Percentiles rank a stretch among this genome's conserved stretches.
These are phyloP conservation scores for Trachelus iudaicus DNA, from an alignment of 2,888 invertebrate genomes.

Conservation along the genomic window DNA sequence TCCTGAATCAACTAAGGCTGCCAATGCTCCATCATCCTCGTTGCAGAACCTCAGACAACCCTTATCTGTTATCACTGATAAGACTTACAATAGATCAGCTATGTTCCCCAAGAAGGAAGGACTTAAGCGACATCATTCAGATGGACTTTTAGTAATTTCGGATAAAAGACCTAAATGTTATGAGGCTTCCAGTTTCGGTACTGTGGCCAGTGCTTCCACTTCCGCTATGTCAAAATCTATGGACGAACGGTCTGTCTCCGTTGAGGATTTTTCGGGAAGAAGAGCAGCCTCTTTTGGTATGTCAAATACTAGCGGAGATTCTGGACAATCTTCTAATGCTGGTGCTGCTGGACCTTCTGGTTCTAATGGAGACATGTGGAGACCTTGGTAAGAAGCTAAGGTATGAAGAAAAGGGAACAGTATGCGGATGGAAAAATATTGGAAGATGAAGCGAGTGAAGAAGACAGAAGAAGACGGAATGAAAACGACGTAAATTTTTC, in stretches of 20 bases:
- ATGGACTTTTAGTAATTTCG: constrained; percentile 54
- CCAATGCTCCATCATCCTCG: background rate
- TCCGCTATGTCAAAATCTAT: constrained; percentile 22
- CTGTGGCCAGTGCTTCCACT: constrained; percentile 30
- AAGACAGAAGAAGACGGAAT: constrained; percentile 4
- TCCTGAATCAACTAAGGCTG: constrained; percentile 7
- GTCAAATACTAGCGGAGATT: constrained; percentile 30
- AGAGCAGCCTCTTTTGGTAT: constrained; percentile 10
- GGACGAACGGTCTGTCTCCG: constrained; percentile 35
- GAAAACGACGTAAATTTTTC: background rate
- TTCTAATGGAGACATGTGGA: constrained; percentile 69
- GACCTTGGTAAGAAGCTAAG: constrained; percentile 68
- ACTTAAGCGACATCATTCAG: constrained; percentile 54
- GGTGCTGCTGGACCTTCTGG: constrained; percentile 44
- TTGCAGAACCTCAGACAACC: constrained; percentile 50
- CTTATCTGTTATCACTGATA: constrained; percentile 62
- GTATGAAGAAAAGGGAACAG: background rate
- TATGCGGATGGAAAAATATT: background rate
- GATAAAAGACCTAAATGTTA: constrained; percentile 55
- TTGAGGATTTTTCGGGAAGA: constrained; percentile 44
- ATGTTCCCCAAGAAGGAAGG: constrained; percentile 37
- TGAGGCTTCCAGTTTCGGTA: constrained; percentile 49
- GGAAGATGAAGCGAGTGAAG: background rate
- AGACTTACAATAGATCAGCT: constrained; percentile 52
- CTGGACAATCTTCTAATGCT: constrained; percentile 26